A percentile compares a stretch with the other conserved stretches of the same genome.
Evolutionary conservation across 2,797 vertebrate genomes (phyloP).

Genomic region (Carduelis carduelis): DNA sequence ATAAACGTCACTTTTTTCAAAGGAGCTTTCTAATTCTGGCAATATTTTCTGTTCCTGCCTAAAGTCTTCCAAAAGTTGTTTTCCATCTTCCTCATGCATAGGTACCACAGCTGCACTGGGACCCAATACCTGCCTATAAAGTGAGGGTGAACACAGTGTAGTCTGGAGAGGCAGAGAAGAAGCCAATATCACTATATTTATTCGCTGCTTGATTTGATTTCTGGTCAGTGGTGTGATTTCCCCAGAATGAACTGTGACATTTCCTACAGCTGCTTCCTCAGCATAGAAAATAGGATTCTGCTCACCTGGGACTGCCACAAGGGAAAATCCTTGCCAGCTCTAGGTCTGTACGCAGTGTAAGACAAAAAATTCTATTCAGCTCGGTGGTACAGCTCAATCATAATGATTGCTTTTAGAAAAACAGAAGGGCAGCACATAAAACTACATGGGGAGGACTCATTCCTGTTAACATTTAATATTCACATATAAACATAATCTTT

Average conservation of each 20-base stretch:
- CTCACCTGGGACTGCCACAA: background rate
- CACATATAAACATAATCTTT: background rate
- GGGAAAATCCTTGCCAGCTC: background rate
- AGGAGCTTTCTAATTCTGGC: background rate
- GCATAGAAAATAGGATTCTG: background rate
- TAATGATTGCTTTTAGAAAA: background rate
- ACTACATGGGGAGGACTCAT: background rate
- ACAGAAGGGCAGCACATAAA: background rate
- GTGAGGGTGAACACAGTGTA: background rate
- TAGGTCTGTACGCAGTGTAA: background rate
- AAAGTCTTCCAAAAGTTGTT: background rate
- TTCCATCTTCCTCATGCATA: background rate
- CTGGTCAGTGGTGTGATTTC: background rate
- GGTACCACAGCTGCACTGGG: background rate
- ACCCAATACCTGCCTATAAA: background rate
- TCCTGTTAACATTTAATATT: background rate
- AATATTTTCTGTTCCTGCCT: background rate
- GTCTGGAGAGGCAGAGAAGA: background rate
- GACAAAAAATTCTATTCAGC: background rate
- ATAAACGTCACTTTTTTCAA: background rate
- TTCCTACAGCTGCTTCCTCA: constrained; percentile 4
- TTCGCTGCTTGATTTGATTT: constrained; percentile 37
- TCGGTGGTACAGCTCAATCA: background rate
- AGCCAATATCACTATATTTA: background rate
- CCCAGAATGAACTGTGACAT: constrained; percentile 22